Base-by-base conservation (phyloP, 2,888 invertebrate species). In the Eurytoma californica region DNA sequence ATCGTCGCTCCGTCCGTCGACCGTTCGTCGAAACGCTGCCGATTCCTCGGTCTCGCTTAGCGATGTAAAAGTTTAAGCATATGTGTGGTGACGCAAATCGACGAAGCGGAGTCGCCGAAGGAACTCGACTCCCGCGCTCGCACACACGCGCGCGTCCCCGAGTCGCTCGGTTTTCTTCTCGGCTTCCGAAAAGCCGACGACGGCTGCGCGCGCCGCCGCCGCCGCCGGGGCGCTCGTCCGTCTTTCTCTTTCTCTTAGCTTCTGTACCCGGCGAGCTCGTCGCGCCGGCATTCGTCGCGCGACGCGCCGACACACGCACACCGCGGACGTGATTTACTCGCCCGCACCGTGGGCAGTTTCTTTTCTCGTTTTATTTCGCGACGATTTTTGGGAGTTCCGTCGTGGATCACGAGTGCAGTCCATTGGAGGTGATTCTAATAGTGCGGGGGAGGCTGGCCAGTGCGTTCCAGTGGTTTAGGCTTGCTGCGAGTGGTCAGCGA, bases 271-370 rank as follows among this genome's bases (percentile, higher is more conserved):
- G 39, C 39, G 39, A 39, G 39, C 58, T 18, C 60, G 47, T 51
- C 60, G 24, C 61, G 77, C 72, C 77, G 72, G 72, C 70, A 65
- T 77, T 70, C 69, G 72, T 16, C 28, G 7, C n/a, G 72, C 61
- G 74, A 60, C 69, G 63, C 47, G 69, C 49, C 55, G 69, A 76
- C 74, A 79, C 58, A 69, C 39, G n/a, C 69, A 28, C 58, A 24
- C 66, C 28, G 39, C 7, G 18, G 47, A 69, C 73, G 63, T 74
- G 65, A 74, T 66, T 79, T 74, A 53, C 70, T 69, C 69, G 69
- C 4, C 13, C 70, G 57, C 58, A 53, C 24, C 18, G 4, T 47
- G 18, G 61, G 18, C 9, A 39, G 39, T 39, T 39, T 39, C 39
- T 39, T 39, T 9, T 39, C 9, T 9, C 2, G 0, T 7, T 39